phyloP scores from a whole-genome alignment of 2,888 invertebrate species.

The Cantharis flavilabris region DNA sequence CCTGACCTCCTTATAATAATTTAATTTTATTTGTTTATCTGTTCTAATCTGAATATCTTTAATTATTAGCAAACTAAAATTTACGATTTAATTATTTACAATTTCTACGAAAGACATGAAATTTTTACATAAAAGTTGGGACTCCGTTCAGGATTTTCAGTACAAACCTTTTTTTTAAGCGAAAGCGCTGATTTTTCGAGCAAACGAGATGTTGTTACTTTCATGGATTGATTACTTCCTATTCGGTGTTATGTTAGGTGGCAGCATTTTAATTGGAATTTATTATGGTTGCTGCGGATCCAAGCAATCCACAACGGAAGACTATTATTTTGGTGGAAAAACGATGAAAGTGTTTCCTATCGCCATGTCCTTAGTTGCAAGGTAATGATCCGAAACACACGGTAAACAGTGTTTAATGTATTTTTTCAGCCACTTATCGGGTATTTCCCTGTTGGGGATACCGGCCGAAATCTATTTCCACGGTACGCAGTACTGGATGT shows the following conservation, averaged over 20 bases:
- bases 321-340: conserved; percentile 71
- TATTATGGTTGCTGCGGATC: conserved; percentile 60
- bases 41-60: background rate
- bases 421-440: conserved; percentile 65
- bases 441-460: conserved; percentile 71
- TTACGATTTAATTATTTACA: background rate
- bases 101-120: background rate
- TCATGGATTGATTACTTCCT: conserved; percentile 26
- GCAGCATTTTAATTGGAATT: conserved; percentile 42
- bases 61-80: background rate
- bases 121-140: background rate
- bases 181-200: background rate
- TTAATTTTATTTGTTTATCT: background rate
- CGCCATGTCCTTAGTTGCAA: conserved; percentile 70
- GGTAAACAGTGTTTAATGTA: background rate
- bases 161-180: background rate
- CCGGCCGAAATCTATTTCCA: conserved; percentile 72
- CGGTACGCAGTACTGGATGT: conserved; percentile 65
- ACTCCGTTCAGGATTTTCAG: background rate
- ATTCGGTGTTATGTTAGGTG: conserved; percentile 51
- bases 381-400: conserved; percentile 51
- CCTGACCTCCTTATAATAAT: background rate
- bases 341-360: conserved; percentile 72
- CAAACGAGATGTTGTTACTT: conserved; percentile 2
- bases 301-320: conserved; percentile 65